Percentiles rank a stretch among this genome's conserved stretches.
Conservation (phyloP, 2,888 invertebrate species). For the Protonemura montana region DNA sequence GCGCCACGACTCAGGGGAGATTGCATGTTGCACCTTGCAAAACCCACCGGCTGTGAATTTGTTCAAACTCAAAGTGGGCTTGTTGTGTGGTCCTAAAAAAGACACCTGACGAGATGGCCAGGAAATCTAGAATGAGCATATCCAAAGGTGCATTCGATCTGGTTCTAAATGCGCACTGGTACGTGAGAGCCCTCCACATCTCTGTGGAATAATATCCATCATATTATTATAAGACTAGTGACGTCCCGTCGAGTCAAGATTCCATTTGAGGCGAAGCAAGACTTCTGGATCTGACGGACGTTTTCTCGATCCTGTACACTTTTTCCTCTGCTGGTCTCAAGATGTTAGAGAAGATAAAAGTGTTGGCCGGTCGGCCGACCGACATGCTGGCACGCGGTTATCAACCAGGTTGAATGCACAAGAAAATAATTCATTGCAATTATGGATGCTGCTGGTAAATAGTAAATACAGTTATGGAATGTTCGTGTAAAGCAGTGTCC, state of each 20-base stretch:
- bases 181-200: background rate
- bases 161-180: conserved; percentile 7
- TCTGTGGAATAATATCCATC: background rate
- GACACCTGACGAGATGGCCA: background rate
- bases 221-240: background rate
- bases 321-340: background rate
- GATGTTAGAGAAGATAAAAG: background rate
- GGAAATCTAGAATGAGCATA: conserved; percentile 24
- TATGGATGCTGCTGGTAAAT: background rate
- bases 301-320: background rate
- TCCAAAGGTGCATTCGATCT: conserved; percentile 19
- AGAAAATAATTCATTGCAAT: background rate
- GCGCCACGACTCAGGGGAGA: background rate
- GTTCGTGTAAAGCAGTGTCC: background rate
- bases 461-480: background rate
- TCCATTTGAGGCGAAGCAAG: conserved; percentile 12
- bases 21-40: conserved; percentile 16
- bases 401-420: background rate
- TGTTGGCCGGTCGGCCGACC: background rate
- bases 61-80: background rate
- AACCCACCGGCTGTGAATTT: background rate
- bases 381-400: background rate
- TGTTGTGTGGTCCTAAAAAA: background rate
- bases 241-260: background rate
- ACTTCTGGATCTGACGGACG: conserved; percentile 7